Evolutionary conservation across 2,113 vertebrate genomes (phyloP).

Genomic region (Melanocharis versteri): DNA sequence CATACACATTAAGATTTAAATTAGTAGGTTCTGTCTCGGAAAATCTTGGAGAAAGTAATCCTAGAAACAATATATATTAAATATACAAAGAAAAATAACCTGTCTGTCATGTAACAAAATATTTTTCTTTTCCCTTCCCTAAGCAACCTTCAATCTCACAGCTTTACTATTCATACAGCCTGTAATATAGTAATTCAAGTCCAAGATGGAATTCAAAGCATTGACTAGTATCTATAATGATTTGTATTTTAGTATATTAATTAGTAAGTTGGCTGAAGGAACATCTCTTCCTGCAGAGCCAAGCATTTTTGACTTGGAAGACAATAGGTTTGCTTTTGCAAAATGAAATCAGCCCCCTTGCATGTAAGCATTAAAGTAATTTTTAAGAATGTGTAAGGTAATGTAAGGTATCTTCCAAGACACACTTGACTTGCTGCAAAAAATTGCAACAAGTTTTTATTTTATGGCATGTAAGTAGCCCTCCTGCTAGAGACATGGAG

Average conservation of each 20-base stretch:
- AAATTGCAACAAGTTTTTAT: neutral
- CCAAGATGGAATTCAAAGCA: neutral
- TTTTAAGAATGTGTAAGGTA: neutral
- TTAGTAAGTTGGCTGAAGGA: neutral
- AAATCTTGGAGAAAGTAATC: neutral
- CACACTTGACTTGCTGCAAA: neutral
- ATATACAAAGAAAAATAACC: neutral
- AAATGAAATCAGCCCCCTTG: neutral
- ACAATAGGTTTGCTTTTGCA: neutral
- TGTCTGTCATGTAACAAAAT: neutral
- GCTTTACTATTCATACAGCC: neutral
- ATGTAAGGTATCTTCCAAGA: neutral
- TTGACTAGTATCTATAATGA: neutral
- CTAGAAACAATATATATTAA: neutral
- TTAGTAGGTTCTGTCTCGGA: neutral
- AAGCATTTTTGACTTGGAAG: neutral
- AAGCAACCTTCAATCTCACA: neutral
- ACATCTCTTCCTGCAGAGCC: neutral
- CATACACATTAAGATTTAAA: neutral
- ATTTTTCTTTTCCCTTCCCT: neutral
- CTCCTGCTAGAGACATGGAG: neutral
- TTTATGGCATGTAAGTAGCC: neutral
- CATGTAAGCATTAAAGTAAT: neutral
- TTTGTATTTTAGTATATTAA: neutral
- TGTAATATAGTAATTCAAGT: neutral